These are phyloP conservation scores for Cyclargus thomasi DNA, from an alignment of 1,140 invertebrate genomes.

Conservation along the genomic window DNA sequence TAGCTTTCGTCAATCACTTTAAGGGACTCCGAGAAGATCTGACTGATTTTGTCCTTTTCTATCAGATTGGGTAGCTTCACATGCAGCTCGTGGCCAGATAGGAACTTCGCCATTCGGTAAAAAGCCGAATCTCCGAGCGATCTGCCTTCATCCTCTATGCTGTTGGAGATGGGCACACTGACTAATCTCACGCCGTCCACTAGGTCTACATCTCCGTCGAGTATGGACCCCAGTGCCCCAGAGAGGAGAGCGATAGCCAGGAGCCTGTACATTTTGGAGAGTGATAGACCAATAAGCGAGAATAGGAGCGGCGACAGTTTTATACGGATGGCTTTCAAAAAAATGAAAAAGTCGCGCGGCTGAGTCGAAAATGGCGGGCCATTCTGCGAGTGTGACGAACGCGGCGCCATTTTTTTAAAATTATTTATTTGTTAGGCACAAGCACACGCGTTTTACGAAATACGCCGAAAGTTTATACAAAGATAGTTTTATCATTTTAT, in stretches of 20 bases:
- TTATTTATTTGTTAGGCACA: too few relatives aligned
- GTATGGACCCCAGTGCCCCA: constrained; percentile 39
- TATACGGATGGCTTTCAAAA: constrained; percentile 71
- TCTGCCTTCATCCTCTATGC: constrained; percentile 65
- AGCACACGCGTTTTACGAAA: too few relatives aligned
- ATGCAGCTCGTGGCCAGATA: constrained; percentile 81
- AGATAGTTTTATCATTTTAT: too few relatives aligned
- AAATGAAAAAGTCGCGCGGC: constrained; percentile 48
- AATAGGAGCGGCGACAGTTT: constrained; percentile 54
- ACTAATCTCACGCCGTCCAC: constrained; percentile 80
- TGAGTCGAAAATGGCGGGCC: constrained; percentile 38
- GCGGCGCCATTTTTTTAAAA: too few relatives aligned
- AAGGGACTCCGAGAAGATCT: constrained; percentile 57
- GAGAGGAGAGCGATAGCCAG: constrained; percentile 34
- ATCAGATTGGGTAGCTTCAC: constrained; percentile 81
- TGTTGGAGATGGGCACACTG: constrained; percentile 60
- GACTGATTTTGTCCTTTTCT: constrained; percentile 64
- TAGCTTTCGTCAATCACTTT: constrained; percentile 63
- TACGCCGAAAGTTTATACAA: too few relatives aligned
- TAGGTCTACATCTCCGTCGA: constrained; percentile 74
- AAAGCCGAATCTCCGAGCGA: constrained; percentile 73
- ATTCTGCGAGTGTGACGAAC: constrained; percentile 38
- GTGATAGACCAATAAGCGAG: constrained; percentile 54
- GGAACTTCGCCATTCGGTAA: constrained; percentile 78
- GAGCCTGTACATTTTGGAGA: constrained; percentile 52